Evolutionary conservation across 2,797 vertebrate species (phyloP).

Genomic region (Luscinia megarhynchos): DNA sequence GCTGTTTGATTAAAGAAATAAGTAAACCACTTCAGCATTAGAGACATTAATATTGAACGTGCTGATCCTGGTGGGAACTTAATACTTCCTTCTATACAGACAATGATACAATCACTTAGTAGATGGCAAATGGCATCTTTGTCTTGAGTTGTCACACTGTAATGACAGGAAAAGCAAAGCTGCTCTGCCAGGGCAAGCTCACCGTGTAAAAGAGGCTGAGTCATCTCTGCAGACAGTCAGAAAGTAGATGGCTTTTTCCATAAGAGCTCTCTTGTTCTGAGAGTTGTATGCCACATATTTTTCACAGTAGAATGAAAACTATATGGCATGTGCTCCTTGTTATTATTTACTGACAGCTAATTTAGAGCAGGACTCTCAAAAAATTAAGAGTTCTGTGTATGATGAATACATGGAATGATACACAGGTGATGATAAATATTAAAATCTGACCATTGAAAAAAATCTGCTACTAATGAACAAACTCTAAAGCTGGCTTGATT

Average conservation of each 20-base stretch:
- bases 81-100: background rate
- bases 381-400: background rate
- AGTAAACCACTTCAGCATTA: constrained; percentile 16
- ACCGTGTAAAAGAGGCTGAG: background rate
- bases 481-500: background rate
- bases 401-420: too few relatives aligned
- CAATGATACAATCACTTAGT: background rate
- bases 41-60: background rate
- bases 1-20: constrained; percentile 43
- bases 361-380: background rate
- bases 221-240: background rate
- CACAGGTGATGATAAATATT: background rate
- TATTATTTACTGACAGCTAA: background rate
- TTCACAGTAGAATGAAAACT: background rate
- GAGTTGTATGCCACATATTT: background rate
- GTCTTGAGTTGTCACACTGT: background rate
- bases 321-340: background rate
- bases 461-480: background rate
- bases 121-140: background rate
- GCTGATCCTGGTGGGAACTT: background rate
- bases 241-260: background rate
- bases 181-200: background rate
- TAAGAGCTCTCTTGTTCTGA: background rate
- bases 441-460: background rate
- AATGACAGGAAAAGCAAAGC: background rate